These are phyloP conservation scores for Chelon auratus DNA, from an alignment of 2,797 vertebrate species.

Conservation along the genomic window DNA sequence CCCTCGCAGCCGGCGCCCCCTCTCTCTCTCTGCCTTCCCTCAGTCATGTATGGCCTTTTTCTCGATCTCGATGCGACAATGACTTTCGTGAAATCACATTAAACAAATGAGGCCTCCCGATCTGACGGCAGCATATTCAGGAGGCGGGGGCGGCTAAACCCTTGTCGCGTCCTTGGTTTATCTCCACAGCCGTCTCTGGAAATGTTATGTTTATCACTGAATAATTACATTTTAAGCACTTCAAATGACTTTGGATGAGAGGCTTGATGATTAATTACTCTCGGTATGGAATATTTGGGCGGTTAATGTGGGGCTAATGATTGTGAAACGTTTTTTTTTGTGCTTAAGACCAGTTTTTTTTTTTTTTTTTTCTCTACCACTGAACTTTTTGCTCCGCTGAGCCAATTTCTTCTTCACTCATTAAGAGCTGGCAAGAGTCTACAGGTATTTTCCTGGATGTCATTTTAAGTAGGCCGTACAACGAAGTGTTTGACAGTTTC, in stretches of 20 bases:
- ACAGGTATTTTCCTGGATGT: constrained; percentile 5
- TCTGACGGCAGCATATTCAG: constrained; percentile 64
- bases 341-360: constrained; percentile 27
- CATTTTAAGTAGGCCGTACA: constrained; percentile 1
- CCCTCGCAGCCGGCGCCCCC: constrained; percentile 22
- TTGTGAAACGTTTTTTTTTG: constrained; percentile 36
- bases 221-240: constrained; percentile 83
- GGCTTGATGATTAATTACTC: constrained; percentile 79
- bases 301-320: constrained; percentile 73
- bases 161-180: constrained; percentile 64
- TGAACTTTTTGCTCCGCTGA: constrained; percentile 28
- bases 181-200: constrained; percentile 57
- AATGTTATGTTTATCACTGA: constrained; percentile 76
- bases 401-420: constrained; percentile 2
- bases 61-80: constrained; percentile 44
- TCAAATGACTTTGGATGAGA: constrained; percentile 74
- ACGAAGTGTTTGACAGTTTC: constrained; percentile 9
- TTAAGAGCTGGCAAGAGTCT: background rate
- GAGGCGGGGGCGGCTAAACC: constrained; percentile 57
- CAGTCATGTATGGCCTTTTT: constrained; percentile 60
- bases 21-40: constrained; percentile 47
- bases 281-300: constrained; percentile 56
- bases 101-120: constrained; percentile 73
- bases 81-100: constrained; percentile 75
- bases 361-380: constrained; percentile 22